Base-by-base conservation (phyloP, 2,113 vertebrate species). In the Artemisiospiza belli region DNA sequence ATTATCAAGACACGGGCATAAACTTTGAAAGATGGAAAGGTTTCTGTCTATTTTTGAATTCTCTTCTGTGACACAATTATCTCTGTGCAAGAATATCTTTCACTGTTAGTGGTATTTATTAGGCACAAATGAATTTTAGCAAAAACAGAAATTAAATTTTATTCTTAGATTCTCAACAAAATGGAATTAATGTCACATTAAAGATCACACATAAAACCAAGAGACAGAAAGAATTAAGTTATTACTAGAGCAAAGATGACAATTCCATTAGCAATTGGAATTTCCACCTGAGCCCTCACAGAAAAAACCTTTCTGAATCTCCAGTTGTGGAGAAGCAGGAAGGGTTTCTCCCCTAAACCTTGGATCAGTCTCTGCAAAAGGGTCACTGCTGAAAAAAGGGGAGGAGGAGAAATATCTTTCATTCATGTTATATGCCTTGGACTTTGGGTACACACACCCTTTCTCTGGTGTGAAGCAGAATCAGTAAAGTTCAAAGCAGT, bases 1-100 rank as follows among this genome's bases (percentile, higher is more conserved):
- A 79, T 93, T 89, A 77, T 44, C 0, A 0, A 90, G 66, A 92
- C 51, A 92, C 0, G 2, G 41, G 37, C 39, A 85, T 92, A 95
- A 97, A 43, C 62, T 90, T 66, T 79, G n/a, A 74, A 85, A 95
- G 24, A 93, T 17, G 4, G 61, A 44, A 87, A 78, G 57, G 33
- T 39, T 82, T 89, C 89, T 68, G 13, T 79, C 64, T 63, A 41
- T 54, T 87, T 74, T 59, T 92, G 82, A 37, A 22, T 54, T n/a
- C n/a, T 72, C 58, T 74, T 76, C 62, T 82, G 28, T 75, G 46
- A 55, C 52, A 41, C 31, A 93, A 82, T 96, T 92, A 89, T 84
- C 66, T 85, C 43, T 79, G 55, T 63, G 79, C 59, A 82, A 77
- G 37, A 79, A 41, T 58, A 52, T 89, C n/a, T 89, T 94, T 85